phyloP scores from a whole-genome alignment of 2,888 invertebrate species.

The Ischnus inquisitorius region DNA sequence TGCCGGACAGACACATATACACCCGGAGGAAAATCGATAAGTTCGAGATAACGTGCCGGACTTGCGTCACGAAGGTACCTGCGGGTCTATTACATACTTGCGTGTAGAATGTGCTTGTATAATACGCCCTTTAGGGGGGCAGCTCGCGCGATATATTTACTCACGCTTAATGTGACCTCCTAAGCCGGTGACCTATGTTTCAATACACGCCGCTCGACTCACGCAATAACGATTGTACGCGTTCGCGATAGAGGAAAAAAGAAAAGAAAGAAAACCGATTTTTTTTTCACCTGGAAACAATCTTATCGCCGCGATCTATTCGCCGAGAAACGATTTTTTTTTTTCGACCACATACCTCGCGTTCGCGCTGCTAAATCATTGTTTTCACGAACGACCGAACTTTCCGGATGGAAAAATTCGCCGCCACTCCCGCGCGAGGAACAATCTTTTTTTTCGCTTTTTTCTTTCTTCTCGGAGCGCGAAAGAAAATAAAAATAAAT shows the following conservation, averaged over 20 bases:
- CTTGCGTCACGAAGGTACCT: slow-evolving; percentile 52
- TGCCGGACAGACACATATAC: slow-evolving; percentile 6
- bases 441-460: neutral
- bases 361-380: neutral
- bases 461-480: slow-evolving; percentile 27
- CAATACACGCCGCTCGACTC: neutral
- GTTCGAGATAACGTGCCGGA: slow-evolving; percentile 39
- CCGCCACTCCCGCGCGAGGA: neutral
- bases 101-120: neutral
- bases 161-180: slow-evolving; percentile 44
- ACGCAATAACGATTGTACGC: slow-evolving; percentile 18
- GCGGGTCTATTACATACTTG: slow-evolving; percentile 33
- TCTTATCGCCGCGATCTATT: slow-evolving; percentile 32
- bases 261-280: neutral
- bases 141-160: slow-evolving; percentile 35
- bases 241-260: slow-evolving; percentile 1
- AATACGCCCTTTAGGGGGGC: neutral
- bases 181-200: slow-evolving; percentile 60
- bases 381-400: slow-evolving; percentile 25
- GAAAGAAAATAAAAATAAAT: slow-evolving; percentile 43
- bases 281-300: slow-evolving; percentile 37
- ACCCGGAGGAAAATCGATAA: slow-evolving; percentile 62
- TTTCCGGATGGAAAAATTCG: slow-evolving; percentile 25
- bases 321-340: neutral
- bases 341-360: neutral